Conservation (phyloP, 2,797 vertebrate genomes). For the Callimico goeldii region DNA sequence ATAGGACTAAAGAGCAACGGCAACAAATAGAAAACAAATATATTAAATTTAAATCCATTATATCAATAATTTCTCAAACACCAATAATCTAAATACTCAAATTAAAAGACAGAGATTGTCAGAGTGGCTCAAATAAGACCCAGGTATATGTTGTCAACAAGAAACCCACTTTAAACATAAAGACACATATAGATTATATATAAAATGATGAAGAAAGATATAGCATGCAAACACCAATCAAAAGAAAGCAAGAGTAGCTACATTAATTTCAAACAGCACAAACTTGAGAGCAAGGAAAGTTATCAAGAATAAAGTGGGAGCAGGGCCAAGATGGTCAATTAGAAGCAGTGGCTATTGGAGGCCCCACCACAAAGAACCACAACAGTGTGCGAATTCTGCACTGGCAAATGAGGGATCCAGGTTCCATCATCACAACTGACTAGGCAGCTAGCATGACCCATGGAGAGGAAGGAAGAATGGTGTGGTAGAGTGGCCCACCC, state of each 20-base stretch:
- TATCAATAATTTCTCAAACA: background rate
- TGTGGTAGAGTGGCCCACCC: too few relatives aligned
- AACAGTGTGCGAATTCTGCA: rapidly evolving
- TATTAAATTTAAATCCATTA: background rate
- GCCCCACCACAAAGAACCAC: too few relatives aligned
- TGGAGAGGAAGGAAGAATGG: too few relatives aligned
- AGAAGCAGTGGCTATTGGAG: too few relatives aligned
- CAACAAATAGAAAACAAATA: background rate
- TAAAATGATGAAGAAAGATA: background rate
- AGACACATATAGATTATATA: background rate
- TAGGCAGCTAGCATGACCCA: too few relatives aligned
- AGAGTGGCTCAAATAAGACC: background rate
- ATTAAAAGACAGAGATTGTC: background rate
- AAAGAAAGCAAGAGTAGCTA: background rate
- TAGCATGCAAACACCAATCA: background rate
- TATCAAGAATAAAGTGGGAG: background rate
- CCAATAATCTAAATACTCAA: background rate
- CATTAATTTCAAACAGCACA: background rate
- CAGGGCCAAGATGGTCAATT: too few relatives aligned
- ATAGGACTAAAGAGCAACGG: background rate
- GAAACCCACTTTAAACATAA: background rate
- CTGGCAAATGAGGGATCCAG: too few relatives aligned
- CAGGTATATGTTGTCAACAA: background rate
- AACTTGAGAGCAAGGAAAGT: background rate
- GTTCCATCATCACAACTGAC: too few relatives aligned